phyloP scores from a whole-genome alignment of 2,888 invertebrate species.

The Ormyrus rosae region DNA sequence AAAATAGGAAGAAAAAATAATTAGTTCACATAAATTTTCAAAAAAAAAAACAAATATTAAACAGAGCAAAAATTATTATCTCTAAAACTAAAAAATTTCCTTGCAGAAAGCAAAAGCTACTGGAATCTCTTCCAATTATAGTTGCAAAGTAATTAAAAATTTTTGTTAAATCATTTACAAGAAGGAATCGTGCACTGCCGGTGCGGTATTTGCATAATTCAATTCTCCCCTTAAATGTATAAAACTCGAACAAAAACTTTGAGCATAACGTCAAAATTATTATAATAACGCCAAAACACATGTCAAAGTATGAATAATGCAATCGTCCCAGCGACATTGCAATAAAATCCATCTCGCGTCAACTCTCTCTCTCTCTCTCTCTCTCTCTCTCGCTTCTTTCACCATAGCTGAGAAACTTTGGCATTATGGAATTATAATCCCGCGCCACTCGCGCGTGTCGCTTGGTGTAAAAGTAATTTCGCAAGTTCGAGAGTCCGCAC shows the following conservation, averaged over 20 bases:
- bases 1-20: too few relatives aligned
- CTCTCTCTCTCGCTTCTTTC: constrained; percentile 24
- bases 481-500: constrained; percentile 44
- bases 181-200: background rate
- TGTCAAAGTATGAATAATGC: constrained; percentile 54
- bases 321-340: constrained; percentile 26
- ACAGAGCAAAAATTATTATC: too few relatives aligned
- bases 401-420: constrained; percentile 28
- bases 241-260: constrained; percentile 45
- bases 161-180: too few relatives aligned
- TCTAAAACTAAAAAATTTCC: too few relatives aligned
- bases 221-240: constrained; percentile 33
- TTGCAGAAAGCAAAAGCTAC: too few relatives aligned
- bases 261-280: constrained; percentile 28
- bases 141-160: too few relatives aligned
- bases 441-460: constrained; percentile 16
- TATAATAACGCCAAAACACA: constrained; percentile 47
- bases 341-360: constrained; percentile 34
- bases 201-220: constrained; percentile 44
- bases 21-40: too few relatives aligned
- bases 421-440: constrained; percentile 52
- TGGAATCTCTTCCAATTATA: too few relatives aligned
- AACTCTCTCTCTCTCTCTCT: background rate
- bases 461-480: constrained; percentile 55
- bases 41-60: too few relatives aligned